A percentile compares a stretch with the other conserved stretches of the same genome.
phyloP scores from a whole-genome alignment of 2,888 invertebrate species.

The Nymphalis polychloros region DNA sequence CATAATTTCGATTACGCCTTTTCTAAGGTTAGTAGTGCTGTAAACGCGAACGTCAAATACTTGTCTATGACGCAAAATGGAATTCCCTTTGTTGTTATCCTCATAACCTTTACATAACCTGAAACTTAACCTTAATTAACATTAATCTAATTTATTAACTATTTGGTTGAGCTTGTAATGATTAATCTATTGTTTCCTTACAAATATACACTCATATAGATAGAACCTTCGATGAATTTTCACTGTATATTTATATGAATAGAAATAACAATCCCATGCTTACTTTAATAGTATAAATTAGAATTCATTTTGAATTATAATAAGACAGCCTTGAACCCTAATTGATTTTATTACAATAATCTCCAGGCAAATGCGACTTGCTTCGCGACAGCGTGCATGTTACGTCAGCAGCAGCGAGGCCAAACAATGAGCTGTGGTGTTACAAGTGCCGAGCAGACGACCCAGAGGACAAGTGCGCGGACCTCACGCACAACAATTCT shows the following conservation, averaged over 20 bases:
- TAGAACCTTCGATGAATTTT: too few species aligned
- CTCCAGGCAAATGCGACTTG: slow-evolving; percentile 69
- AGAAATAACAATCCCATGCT: too few species aligned
- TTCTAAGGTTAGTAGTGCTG: background rate
- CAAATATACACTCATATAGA: too few species aligned
- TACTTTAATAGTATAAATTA: too few species aligned
- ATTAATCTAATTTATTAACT: background rate
- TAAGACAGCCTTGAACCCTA: background rate
- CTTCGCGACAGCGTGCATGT: slow-evolving; percentile 86
- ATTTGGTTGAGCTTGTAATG: background rate
- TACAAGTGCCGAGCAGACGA: slow-evolving; percentile 90
- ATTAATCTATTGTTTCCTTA: background rate
- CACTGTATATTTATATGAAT: too few species aligned
- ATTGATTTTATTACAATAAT: background rate
- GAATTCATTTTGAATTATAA: too few species aligned
- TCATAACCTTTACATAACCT: background rate
- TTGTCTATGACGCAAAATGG: slow-evolving; percentile 25
- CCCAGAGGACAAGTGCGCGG: slow-evolving; percentile 87
- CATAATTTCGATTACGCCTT: background rate
- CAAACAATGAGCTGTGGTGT: slow-evolving; percentile 90
- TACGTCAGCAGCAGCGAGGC: slow-evolving; percentile 89
- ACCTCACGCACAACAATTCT: slow-evolving; percentile 82
- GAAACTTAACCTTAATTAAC: background rate
- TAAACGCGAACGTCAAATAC: slow-evolving; percentile 20
- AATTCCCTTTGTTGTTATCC: slow-evolving; percentile 4